phyloP scores from a whole-genome alignment of 2,888 invertebrate species.

The Cryptocheilus praepositus region DNA sequence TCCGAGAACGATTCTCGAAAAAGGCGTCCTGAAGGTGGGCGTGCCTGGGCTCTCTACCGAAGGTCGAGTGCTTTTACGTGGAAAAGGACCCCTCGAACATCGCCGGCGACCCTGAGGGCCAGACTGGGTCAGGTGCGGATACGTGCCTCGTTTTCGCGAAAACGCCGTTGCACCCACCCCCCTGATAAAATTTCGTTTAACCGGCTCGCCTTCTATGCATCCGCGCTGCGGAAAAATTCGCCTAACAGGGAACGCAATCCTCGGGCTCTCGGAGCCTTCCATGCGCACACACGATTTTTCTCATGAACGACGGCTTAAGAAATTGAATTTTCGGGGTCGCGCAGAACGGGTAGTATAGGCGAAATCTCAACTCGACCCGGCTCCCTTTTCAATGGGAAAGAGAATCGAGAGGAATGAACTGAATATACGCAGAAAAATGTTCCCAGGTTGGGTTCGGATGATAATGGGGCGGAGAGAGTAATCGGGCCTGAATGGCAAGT shows the following conservation, averaged over 20 bases:
- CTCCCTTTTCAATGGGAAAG: too few species aligned
- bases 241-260: background rate
- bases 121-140: constrained; percentile 39
- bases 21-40: constrained; percentile 47
- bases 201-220: background rate
- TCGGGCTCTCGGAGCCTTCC: background rate
- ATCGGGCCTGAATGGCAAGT: constrained; percentile 20
- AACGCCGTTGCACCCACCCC: background rate
- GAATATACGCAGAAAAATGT: too few species aligned
- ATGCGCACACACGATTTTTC: too few species aligned
- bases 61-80: constrained; percentile 46
- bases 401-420: too few species aligned
- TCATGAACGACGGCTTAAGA: too few species aligned
- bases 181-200: background rate
- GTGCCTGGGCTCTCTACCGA: constrained; percentile 34
- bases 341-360: too few species aligned
- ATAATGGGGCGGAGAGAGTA: constrained; percentile 19
- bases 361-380: too few species aligned
- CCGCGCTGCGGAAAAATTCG: too few species aligned
- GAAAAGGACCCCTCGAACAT: constrained; percentile 33
- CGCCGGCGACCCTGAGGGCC: constrained; percentile 37
- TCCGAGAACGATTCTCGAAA: constrained; percentile 56
- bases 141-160: constrained; percentile 24
- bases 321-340: too few species aligned
- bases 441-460: background rate